Base-by-base conservation (phyloP, 2,888 invertebrate species). In the Willowsia nigromaculata region DNA sequence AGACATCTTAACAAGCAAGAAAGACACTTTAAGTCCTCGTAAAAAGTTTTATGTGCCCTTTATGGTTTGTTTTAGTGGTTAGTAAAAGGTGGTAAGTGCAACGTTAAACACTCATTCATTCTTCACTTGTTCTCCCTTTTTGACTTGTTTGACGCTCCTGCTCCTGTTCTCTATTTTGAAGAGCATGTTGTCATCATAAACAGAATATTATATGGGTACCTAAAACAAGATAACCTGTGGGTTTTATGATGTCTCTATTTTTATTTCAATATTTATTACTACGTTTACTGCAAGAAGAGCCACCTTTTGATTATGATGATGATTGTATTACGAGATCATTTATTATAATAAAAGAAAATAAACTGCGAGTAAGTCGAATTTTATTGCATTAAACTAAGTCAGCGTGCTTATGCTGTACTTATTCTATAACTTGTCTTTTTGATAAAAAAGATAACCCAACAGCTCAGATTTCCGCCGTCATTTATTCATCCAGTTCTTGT, bases 21-120 rank as follows among this genome's bases (percentile, higher is more conserved):
- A 88, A 88, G 76, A 76, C 83, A 82, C 86, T 86, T 68, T 86
- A 86, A 86, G 86, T 86, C 86, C 80, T 78, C 86, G 80, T 86
- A 86, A 86, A 86, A 89, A 76, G 83, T 88, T 88, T 85, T 90
- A 85, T 88, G 90, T 85, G 88, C 85, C 85, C 81, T 85, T 90
- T 86, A 90, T 90, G 90, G 90, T 90, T 84, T 87, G 90, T 90
- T 90, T 82, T 90, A 90, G 90, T 84, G 86, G 82, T 78, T 82
- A 90, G 85, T 90, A 90, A 87, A 90, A 87, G 84, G 87, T 90
- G 86, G 65, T 86, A 90, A 90, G 85, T 78, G 89, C 47, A 71
- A 68, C 76, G 71, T 89, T 81, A 90, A 90, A 82, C 86, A 90
- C 47, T 85, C 85, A 85, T 85, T 85, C 78, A 76, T 65, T 59